Evolutionary conservation across 2,888 invertebrate species (phyloP).

Genomic region (Drosophila anomalipes): DNA sequence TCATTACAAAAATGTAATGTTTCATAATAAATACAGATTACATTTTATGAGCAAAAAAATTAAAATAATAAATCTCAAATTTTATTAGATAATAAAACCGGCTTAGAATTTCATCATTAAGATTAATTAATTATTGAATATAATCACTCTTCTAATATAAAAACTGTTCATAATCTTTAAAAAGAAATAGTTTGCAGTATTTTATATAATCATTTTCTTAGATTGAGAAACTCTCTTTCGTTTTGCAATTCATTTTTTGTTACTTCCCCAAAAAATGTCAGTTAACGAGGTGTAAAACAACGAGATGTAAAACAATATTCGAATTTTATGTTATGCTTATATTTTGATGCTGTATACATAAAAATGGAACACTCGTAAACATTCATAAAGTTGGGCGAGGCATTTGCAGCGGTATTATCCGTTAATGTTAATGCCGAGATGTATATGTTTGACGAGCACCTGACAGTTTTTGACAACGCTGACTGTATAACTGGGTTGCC

Average conservation of each 20-base stretch:
- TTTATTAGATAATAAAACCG: background rate
- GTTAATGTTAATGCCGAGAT: constrained; percentile 11
- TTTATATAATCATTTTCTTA: background rate
- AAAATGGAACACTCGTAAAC: constrained; percentile 17
- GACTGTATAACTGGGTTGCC: constrained; percentile 17
- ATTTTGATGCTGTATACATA: constrained; percentile 16
- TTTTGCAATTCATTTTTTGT: background rate
- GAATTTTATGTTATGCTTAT: background rate
- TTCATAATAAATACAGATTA: constrained; percentile 5
- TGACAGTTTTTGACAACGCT: constrained; percentile 24
- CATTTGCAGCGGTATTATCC: constrained; percentile 24
- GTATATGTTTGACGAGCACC: constrained; percentile 42
- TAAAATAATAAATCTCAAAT: background rate
- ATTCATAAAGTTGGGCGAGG: constrained; percentile 52
- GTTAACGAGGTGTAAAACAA: constrained; percentile 3
- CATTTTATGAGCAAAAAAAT: background rate
- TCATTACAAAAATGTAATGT: constrained; percentile 13
- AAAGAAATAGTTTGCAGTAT: background rate
- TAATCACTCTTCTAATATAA: background rate
- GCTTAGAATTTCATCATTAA: background rate
- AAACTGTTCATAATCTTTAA: background rate
- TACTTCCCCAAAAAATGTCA: constrained; percentile 20
- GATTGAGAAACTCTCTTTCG: background rate
- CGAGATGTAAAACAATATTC: constrained; percentile 1
- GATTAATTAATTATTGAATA: background rate